Base-by-base conservation (phyloP, 2,888 invertebrate species). In the Anaspis maculata region DNA sequence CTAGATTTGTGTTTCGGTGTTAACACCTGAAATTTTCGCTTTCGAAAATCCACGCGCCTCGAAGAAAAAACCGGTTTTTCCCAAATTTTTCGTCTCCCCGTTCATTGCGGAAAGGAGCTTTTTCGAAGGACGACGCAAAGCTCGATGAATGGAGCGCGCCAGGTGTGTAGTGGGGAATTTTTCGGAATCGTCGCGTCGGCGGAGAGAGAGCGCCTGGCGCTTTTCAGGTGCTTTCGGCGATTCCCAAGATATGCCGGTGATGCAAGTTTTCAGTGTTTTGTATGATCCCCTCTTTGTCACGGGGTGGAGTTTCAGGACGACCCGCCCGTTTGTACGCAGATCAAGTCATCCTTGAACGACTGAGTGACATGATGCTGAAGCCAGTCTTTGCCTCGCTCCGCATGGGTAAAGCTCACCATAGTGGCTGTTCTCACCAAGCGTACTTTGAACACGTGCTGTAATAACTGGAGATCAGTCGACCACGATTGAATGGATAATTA, bases 331-430 rank as follows among this genome's bases (percentile, higher is more conserved):
- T 45, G 53, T 56, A 58, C 56, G 59, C 56, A 51, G 61, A 60
- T 59, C 55, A 63, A 61, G 61, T 61, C 64, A 62, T 61, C 64
- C 63, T 60, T 62, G 59, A 60, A 62, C 62, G 56, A 57, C 61
- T 60, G 58, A 61, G 53, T 64, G 64, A 62, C 61, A 56, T 59
- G 60, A 57, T 49, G 59, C 51, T 54, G 58, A 57, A 60, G 62
- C 61, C 62, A 64, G 63, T 64, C 62, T 59, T 57, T 56, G 61
- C 59, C 52, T 56, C 54, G 57, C 62, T 59, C 57, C 60, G 61
- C 56, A 57, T 62, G 59, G n/a, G 60, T 55, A 59, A 44, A 54
- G 58, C 59, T 61, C 55, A 55, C n/a, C n/a, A n/a, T n/a, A n/a
- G n/a, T n/a, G n/a, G 50, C 44, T 34, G 46, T 47, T 49, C 52